A percentile compares a stretch with the other conserved stretches of the same genome.
phyloP scores from a whole-genome alignment of 2,113 vertebrate genomes.

The Pollachius pollachius region DNA sequence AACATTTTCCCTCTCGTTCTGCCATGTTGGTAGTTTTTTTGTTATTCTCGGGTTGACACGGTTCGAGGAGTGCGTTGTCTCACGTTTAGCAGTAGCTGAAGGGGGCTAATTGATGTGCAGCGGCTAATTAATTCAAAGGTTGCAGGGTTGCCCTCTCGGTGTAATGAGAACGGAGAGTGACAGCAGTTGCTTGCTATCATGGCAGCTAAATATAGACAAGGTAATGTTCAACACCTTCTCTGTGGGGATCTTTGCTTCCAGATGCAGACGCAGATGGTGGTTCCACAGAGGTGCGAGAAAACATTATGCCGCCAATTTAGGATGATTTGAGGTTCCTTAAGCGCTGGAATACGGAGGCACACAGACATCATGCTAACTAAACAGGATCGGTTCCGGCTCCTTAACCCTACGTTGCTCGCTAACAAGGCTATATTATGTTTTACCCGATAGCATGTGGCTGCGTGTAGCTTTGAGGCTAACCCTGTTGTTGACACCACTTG shows the following conservation, averaged over 20 bases:
- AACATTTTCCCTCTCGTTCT: no score
- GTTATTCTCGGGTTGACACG: slow-evolving; percentile 12
- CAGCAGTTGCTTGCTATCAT: slow-evolving; percentile 59
- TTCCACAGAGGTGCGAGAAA: slow-evolving; percentile 24
- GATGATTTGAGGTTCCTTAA: not conserved
- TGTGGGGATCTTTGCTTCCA: slow-evolving; percentile 39
- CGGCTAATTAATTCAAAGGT: slow-evolving; percentile 70
- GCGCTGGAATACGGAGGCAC: slow-evolving; percentile 9
- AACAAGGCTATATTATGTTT: no score
- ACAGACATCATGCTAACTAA: not conserved
- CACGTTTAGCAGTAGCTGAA: slow-evolving; percentile 27
- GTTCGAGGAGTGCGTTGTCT: slow-evolving; percentile 35
- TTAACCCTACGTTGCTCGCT: no score
- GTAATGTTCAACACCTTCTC: slow-evolving; percentile 55
- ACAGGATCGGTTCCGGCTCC: no score
- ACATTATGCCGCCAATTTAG: slow-evolving; percentile 3
- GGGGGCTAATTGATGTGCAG: slow-evolving; percentile 65
- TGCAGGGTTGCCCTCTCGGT: slow-evolving; percentile 58
- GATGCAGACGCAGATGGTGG: slow-evolving; percentile 52
- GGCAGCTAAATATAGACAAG: slow-evolving; percentile 61
- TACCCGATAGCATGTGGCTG: no score
- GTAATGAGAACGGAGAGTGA: slow-evolving; percentile 65
- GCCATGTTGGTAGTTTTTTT: not conserved
- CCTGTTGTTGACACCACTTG: no score
- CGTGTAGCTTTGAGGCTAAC: no score